Base-by-base conservation (phyloP, 2,797 vertebrate species). In the Hydrocynus forskahlii region DNA sequence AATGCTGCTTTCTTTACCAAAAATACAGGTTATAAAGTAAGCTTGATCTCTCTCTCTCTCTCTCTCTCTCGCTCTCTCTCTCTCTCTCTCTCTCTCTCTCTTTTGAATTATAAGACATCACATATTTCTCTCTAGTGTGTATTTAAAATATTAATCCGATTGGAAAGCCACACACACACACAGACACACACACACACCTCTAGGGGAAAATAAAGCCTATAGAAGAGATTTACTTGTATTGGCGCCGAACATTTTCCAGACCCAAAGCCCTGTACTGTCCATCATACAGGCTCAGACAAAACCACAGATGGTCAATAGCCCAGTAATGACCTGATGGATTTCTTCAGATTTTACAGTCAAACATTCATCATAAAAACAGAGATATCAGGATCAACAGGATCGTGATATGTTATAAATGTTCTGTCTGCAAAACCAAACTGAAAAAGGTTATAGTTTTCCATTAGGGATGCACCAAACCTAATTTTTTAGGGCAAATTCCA, bases 161-260 rank as follows among this genome's bases (percentile, higher is more conserved):
- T 86, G 82, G 74, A 80, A 82, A 83, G 63, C 73, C 63, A n/a
- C 78, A 75, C 29, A 54, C 77, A 75, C 21, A 40, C 48, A n/a
- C n/a, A 54, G 5, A 54, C 63, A 40, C 76, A 75, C 25, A 38
- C 78, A 76, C 23, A 45, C 38, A n/a, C n/a, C 54, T 0, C 54
- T 21, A 59, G 57, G 78, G 78, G 77, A 68, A 76, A 67, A 79
- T 77, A 57, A 79, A 79, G 38, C 71, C 43, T 54, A 25, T 77
- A 16, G 71, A 64, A 21, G 54, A 82, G 80, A 76, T 81, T 69
- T 81, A 60, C 43, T 48, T 25, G 72, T 69, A 50, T 57, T 79
- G 74, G 63, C 54, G 38, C 35, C 45, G 35, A 19, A 72, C 67
- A n/a, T 43, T 79, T 75, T 79, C 75, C 67, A 77, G 59, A 45